Conservation (phyloP, 2,113 vertebrate genomes). For the human region DNA sequence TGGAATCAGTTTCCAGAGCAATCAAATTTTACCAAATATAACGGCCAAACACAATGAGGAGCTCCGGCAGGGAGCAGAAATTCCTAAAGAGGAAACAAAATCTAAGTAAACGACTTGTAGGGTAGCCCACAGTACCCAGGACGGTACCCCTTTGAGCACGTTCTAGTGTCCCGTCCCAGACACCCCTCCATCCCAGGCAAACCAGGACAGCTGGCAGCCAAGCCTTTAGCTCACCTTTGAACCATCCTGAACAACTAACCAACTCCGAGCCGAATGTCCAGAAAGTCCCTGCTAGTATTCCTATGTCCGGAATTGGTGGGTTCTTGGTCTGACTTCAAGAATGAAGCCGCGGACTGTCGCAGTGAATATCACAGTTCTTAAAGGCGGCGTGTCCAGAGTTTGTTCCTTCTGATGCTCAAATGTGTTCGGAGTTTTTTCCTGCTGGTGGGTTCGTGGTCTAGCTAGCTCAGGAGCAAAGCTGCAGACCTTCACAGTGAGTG, state of each 20-base stretch:
- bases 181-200: not conserved
- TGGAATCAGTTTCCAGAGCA: not conserved
- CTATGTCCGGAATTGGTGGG: no score
- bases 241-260: fast-evolving
- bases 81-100: not conserved
- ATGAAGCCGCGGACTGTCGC: no score
- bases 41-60: not conserved
- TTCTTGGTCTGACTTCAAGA: no score
- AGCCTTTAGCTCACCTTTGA: not conserved
- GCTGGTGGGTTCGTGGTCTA: no score
- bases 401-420: no score
- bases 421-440: no score
- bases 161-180: not conserved
- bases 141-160: not conserved
- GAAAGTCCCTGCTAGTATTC: not conserved
- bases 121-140: not conserved
- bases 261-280: not conserved
- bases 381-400: no score
- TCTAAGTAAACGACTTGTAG: not conserved
- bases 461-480: no score
- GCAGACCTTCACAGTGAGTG: fast-evolving
- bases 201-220: not conserved
- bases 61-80: not conserved
- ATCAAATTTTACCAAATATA: not conserved
- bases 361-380: no score